Evolutionary conservation across 2,888 invertebrate species (phyloP), one percentile per base, ranked within the genome.

Genomic region (Aphidius colemani): DNA sequence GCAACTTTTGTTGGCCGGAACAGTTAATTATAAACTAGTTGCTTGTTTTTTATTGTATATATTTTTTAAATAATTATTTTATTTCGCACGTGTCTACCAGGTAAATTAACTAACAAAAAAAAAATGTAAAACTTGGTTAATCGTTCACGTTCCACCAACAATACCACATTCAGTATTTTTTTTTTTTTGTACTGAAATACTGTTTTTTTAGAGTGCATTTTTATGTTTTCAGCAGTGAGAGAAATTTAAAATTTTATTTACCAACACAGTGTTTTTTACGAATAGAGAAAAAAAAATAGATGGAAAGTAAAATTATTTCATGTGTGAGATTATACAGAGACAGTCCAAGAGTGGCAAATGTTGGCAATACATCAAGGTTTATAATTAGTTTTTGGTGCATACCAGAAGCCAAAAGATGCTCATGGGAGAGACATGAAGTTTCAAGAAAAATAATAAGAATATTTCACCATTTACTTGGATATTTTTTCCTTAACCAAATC

Each of bases 361-460:
- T 70, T 76, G 77, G 76, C 77, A 73, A 59, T 66, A 72, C 70
- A 70, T 75, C 77, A 76, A 75, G 51, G 66, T 69, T 71, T 77
- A 77, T 77, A 77, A 30, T 75, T 77, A 69, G 75, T 70, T 70
- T 67, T 39, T 44, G 60, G 66, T 56, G 69, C 66, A 69, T 66
- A 67, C 66, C 67, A 57, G 40, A 67, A 64, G 57, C 40, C 68
- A 67, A 67, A 67, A 71, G 67, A 71, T 71, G 69, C 67, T 65
- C 45, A 56, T 45, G 50, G 40, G 57, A 57, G 57, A 46, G 57
- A 39, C 57, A 46, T 7, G n/a, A 39, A 45, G 39, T 57, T 45
- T n/a, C 57, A 57, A 46, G 39, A 46, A 40, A 53, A 30, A 40
- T 4, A 4, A 30, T 30, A 30, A 30, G 2, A 30, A 30, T 30